Base-by-base conservation (phyloP, 2,797 vertebrate species). In the Hypotaenidia okinawae region DNA sequence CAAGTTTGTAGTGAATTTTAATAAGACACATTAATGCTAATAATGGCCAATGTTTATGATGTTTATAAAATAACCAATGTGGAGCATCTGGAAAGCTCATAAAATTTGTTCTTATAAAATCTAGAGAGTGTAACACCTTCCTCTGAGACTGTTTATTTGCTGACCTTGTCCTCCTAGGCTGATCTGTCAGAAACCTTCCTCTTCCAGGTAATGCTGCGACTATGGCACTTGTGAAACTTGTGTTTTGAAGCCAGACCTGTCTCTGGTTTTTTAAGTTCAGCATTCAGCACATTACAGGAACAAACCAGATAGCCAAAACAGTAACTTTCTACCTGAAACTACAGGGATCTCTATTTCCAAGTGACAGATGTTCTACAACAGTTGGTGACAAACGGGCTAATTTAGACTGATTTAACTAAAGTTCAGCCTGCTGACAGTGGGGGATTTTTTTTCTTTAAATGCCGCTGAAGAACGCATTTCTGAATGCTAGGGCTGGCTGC, bases 281-380 rank as follows among this genome's bases (percentile, higher is more conserved):
- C 85, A 74, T 72, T 93, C 90, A 82, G 74, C 61, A 84, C 77
- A 64, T 84, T 89, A 81, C 43, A 87, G 80, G 67, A 96, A 69
- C 61, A 87, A 91, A 94, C 54, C 74, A 87, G 57, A 90, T 30
- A 93, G 77, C 63, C 87, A 79, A 79, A 94, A 84, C 75, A 61
- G 84, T 81, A 66, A 80, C 81, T 77, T 92, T 92, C 85, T 84
- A 96, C 95, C 93, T 96, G 94, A 94, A 96, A 96, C 91, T 77
- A 83, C 80, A 83, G 91, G 90, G 72, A 87, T 93, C 72, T 96
- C 68, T 58, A 64, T 92, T 96, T 97, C 84, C 93, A 93, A 95
- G 95, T 94, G 95, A 96, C 96, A 97, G 96, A 97, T 96, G 93
- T 95, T 96, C 81, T 93, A 87, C 88, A 97, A 91, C 93, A 95